These are phyloP conservation scores for Eupleurogrammus muticus DNA, from an alignment of 2,797 vertebrate genomes.

Conservation along the genomic window DNA sequence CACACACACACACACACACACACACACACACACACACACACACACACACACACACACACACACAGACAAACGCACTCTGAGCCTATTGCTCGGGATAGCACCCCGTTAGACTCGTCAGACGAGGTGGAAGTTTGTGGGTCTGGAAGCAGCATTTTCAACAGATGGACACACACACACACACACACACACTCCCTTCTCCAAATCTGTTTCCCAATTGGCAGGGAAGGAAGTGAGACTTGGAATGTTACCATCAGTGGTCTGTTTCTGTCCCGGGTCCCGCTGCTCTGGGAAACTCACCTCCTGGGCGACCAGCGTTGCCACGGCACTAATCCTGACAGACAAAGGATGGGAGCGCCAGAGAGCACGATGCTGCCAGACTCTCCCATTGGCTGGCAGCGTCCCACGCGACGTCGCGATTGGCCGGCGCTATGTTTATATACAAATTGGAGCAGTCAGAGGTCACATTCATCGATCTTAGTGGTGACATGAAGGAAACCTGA, in stretches of 20 bases:
- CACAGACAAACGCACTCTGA: conserved; percentile 75
- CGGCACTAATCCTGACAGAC: conserved; percentile 82
- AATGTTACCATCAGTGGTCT: conserved; percentile 45
- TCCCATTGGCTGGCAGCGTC: conserved; percentile 73
- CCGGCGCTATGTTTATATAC: conserved; percentile 77
- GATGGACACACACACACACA: conserved; percentile 46
- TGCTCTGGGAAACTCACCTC: conserved; percentile 80
- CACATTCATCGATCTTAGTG: conserved; percentile 82
- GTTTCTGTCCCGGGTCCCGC: conserved; percentile 70
- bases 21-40: conserved; percentile 71
- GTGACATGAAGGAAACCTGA: conserved; percentile 80
- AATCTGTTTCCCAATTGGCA: conserved; percentile 62
- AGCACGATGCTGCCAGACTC: conserved; percentile 66
- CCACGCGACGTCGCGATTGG: conserved; percentile 78
- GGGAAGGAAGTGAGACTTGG: conserved; percentile 68
- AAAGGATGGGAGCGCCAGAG: conserved; percentile 80
- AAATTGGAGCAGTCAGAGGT: conserved; percentile 78
- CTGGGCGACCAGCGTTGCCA: conserved; percentile 82
- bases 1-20: too few relatives aligned
- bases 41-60: conserved; percentile 66
- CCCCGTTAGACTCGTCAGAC: conserved; percentile 72
- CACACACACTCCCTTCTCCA: conserved; percentile 51
- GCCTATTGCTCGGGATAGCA: conserved; percentile 69
- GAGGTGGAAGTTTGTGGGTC: conserved; percentile 70
- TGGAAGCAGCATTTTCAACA: conserved; percentile 24